Evolutionary conservation across 2,888 invertebrate genomes (phyloP), one percentile per base, ranked within the genome.

Genomic region (Epinotia brunnichana): DNA sequence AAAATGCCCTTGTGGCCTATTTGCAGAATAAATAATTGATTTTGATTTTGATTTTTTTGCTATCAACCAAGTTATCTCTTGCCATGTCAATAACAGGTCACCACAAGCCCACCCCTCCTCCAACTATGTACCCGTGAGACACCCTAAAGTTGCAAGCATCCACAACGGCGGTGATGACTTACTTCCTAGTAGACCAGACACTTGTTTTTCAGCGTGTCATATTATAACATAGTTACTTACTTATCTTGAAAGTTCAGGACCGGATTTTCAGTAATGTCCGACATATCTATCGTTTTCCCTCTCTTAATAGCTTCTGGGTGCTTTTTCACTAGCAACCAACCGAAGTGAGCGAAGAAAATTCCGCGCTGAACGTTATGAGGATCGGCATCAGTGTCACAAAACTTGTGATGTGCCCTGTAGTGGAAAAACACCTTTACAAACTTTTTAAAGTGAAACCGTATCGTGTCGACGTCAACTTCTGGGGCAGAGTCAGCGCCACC

Each of bases 301-400:
- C 7, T 60, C 13, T 86, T 90, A 76, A 90, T 95, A 39, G 97
- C 95, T 73, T 95, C 95, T 0, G 95, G 95, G 81, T 96, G 96
- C 84, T 97, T 96, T 73, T 94, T 94, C 79, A 94, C 94, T 74
- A 96, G 81, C 56, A 97, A 87, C 97, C 97, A 97, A 39, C 97
- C 97, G 74, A 96, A 92, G 84, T 97, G 97, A 2, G 96, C 91
- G 85, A 96, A 97, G 92, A 97, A 97, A 88, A 97, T 96, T 13
- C 97, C 97, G 56, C 96, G 90, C 39, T 80, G 94, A 9, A 96
- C 95, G 81, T 96, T 96, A 61, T 69, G 61, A 5, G 48, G 48
- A 48, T 48, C 48, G 0, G 48, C 60, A n/a, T 60, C 62, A 2
- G 48, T 48, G n/a, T 48, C 62, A 10, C 62, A 24, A 48, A 24